Evolutionary conservation across 1,140 invertebrate genomes (phyloP), one percentile per base, ranked within the genome.

Genomic region (Gonioctena quinquepunctata): DNA sequence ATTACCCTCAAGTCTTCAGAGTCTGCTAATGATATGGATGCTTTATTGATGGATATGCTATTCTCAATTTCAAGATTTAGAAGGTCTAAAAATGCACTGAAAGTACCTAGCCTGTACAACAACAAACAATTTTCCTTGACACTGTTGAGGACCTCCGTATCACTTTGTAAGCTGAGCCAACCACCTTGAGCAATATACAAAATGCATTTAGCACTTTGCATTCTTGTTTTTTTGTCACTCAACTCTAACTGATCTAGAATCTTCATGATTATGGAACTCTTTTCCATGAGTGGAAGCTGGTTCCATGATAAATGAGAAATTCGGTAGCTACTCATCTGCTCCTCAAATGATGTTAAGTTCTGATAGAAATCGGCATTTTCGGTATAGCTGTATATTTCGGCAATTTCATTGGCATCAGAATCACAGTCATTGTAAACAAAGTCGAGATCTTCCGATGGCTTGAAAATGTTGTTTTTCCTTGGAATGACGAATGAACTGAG

Each of bases 351-450:
- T 85, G 93, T 91, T n/a, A 95, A 90, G 86, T 98, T 98, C 54
- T 90, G 85, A 70, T 92, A 89, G 80, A 97, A 94, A 82, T 99
- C 97, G 70, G 90, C 88, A 73, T 96, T 94, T 84, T 99, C 97
- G 0, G 96, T 97, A 81, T 99, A 99, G 80, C 95, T 97, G 81
- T 99, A 99, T 0, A 98, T 84, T 85, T 99, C 96, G 28, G 96
- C 91, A 75, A 99, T 95, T 89, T 99, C 97, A 85, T 94, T 94
- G 54, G 89, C 86, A 84, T 96, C 92, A 21, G 86, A 88, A 83
- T 99, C 97, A 33, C 95, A 91, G 86, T 99, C 97, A 81, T 92
- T 90, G 80, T 99, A 99, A n/a, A 92, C 81, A 86, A 97, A 99
- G 77, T 98, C 95, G 70, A 98, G 86, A 84, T 98, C 96, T 7